Evolutionary conservation across 2,797 vertebrate genomes (phyloP).

Genomic region (Cygnus olor): DNA sequence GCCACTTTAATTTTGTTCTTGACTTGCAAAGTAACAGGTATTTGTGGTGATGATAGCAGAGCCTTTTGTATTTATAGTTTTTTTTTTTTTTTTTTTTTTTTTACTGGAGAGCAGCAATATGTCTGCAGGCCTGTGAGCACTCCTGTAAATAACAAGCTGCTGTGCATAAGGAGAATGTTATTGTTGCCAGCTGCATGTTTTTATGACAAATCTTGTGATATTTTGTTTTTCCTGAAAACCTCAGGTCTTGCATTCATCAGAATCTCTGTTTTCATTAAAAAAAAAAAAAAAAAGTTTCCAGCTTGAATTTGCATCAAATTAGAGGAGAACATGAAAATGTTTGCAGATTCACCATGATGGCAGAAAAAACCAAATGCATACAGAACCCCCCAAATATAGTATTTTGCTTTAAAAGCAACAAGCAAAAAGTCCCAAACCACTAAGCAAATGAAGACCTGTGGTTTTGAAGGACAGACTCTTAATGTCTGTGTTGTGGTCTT

Average conservation of each 20-base stretch:
- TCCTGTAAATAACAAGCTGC: constrained; percentile 49
- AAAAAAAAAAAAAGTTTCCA: constrained; percentile 13
- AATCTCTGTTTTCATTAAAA: constrained; percentile 8
- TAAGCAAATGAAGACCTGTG: constrained; percentile 50
- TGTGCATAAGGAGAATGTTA: background rate
- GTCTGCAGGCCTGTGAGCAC: constrained; percentile 19
- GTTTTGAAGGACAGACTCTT: constrained; percentile 58
- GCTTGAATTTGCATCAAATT: constrained; percentile 49
- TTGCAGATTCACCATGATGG: constrained; percentile 39
- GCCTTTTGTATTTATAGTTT: background rate
- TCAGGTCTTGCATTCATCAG: constrained; percentile 61
- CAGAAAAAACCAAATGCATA: constrained; percentile 31
- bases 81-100: background rate
- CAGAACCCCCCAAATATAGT: constrained; percentile 35
- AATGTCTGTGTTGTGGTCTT: constrained; percentile 64
- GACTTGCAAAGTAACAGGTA: background rate
- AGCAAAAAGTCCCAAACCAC: constrained; percentile 61
- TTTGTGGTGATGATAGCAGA: background rate
- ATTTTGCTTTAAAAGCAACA: constrained; percentile 58
- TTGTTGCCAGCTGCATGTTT: constrained; percentile 39
- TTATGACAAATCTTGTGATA: constrained; percentile 59
- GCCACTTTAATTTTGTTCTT: background rate
- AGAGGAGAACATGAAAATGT: constrained; percentile 55
- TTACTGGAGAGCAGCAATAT: constrained; percentile 54
- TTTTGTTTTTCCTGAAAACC: constrained; percentile 60